These are phyloP conservation scores for Lasioglossum leucozonium DNA, from an alignment of 2,888 invertebrate species.

Conservation along the genomic window DNA sequence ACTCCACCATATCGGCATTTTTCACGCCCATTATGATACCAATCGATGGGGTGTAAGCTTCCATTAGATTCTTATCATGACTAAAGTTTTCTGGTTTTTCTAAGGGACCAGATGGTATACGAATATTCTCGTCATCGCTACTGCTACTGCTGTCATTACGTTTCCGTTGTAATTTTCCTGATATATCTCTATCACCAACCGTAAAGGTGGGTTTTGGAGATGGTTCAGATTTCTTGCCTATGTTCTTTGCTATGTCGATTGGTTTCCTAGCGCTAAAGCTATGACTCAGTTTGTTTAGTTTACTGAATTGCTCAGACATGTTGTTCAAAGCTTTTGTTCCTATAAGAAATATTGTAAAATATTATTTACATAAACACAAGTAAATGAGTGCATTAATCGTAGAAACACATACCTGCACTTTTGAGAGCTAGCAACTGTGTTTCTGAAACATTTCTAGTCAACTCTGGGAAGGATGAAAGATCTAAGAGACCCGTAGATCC, in stretches of 20 bases:
- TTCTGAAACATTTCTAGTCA: constrained; percentile 94
- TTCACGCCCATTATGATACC: constrained; percentile 87
- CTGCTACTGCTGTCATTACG: constrained; percentile 85
- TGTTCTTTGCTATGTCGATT: constrained; percentile 72
- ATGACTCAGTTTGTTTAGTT: constrained; percentile 90
- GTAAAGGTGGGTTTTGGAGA: constrained; percentile 79
- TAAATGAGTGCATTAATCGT: background rate
- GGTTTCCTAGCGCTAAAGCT: constrained; percentile 86
- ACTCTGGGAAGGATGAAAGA: constrained; percentile 87
- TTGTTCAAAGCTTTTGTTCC: constrained; percentile 94
- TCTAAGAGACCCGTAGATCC: constrained; percentile 87
- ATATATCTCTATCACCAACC: constrained; percentile 78
- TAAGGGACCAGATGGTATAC: constrained; percentile 79
- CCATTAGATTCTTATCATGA: constrained; percentile 79
- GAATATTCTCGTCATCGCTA: constrained; percentile 86
- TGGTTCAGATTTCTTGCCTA: constrained; percentile 67
- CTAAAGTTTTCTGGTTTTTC: constrained; percentile 72
- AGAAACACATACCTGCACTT: constrained; percentile 87
- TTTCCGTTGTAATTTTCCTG: constrained; percentile 85
- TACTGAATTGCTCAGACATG: constrained; percentile 94
- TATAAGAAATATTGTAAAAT: constrained; percentile 75
- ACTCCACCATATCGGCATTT: constrained; percentile 67
- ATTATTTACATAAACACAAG: background rate
- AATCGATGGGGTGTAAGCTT: constrained; percentile 88
- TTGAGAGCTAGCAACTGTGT: constrained; percentile 93